A percentile compares a stretch with the other conserved stretches of the same genome.
Evolutionary conservation across 2,888 invertebrate genomes (phyloP).

Genomic region (Stramonita haemastoma): DNA sequence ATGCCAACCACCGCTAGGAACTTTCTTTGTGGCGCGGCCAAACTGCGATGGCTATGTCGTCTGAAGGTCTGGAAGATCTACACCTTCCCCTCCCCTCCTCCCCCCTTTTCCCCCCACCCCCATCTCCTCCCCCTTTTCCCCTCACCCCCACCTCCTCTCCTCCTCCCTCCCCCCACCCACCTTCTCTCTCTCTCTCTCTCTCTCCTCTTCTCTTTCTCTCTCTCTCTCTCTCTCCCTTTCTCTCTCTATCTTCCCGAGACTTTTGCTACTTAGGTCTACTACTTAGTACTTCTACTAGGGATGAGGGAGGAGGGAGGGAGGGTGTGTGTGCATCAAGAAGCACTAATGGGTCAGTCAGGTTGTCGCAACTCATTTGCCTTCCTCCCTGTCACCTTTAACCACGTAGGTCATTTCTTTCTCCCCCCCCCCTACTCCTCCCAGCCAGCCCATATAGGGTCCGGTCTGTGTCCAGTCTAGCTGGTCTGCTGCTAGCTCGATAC

Average conservation of each 20-base stretch:
- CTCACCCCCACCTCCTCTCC: not conserved
- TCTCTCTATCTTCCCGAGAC: not conserved
- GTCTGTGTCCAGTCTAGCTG: not conserved
- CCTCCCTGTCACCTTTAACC: not conserved
- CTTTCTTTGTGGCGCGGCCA: no score
- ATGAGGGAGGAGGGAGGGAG: not conserved
- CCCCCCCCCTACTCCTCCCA: not conserved
- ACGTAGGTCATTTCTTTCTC: not conserved
- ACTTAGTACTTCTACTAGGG: not conserved
- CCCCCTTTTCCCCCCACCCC: not conserved
- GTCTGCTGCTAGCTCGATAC: no score
- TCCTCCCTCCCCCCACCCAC: not conserved
- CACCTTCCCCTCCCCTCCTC: not conserved
- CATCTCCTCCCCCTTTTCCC: not conserved
- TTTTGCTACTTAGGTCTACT: not conserved
- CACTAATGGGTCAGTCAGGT: conserved; percentile 22
- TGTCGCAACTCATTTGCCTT: conserved; percentile 1
- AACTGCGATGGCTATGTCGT: no score
- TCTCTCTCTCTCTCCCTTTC: not conserved
- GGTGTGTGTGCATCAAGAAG: no score
- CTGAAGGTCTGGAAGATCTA: no score
- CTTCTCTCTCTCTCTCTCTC: not conserved
- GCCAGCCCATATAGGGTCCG: not conserved
- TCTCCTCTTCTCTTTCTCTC: not conserved
- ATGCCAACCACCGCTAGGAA: no score